Percentiles rank a stretch among this genome's conserved stretches.
Evolutionary conservation across 2,888 invertebrate genomes (phyloP).

Genomic region (Cephus spinipes): DNA sequence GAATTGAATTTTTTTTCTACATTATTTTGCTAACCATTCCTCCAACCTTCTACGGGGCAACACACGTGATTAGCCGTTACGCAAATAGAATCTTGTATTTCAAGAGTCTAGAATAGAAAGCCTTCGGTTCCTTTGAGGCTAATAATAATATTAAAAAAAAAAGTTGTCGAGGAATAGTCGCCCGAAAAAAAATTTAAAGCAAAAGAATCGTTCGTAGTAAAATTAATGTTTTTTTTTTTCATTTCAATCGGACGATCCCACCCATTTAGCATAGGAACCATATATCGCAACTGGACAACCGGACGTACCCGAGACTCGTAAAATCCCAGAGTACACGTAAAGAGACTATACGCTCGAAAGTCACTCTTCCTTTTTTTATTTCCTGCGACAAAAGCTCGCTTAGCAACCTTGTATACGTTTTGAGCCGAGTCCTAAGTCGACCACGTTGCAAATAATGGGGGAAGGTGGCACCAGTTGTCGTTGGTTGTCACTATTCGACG

Average conservation of each 20-base stretch:
- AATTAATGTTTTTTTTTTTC: neutral
- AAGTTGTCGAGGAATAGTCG: neutral
- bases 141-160: neutral
- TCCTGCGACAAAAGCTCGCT: neutral
- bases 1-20: neutral
- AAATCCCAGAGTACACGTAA: neutral
- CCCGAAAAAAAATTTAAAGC: neutral
- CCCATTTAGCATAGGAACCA: neutral
- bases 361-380: neutral
- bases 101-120: constrained; percentile 1
- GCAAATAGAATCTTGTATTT: constrained; percentile 3
- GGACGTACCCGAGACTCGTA: neutral
- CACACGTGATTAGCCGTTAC: neutral
- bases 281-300: neutral
- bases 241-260: neutral
- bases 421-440: neutral
- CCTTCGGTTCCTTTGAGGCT: neutral
- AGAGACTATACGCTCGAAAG: neutral
- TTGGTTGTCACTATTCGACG: neutral
- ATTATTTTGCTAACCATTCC: neutral
- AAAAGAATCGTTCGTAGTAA: neutral
- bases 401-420: neutral
- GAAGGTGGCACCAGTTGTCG: neutral
- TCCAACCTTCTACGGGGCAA: neutral
- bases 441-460: neutral